Base-by-base conservation (phyloP, 2,888 invertebrate genomes). In the Cerastis leucographa region DNA sequence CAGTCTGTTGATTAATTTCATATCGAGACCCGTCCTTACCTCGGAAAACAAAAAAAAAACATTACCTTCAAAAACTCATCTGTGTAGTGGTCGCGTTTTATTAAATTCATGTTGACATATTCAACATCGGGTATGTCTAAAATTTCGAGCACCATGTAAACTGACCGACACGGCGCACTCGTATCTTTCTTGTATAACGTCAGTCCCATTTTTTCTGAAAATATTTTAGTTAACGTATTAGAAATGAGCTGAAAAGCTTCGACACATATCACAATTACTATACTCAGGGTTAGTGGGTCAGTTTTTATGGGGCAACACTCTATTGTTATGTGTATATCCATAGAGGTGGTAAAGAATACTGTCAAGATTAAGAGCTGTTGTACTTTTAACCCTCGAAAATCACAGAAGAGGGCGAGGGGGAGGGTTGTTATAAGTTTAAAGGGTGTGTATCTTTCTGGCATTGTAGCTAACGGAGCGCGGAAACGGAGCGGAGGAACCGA, bases 11-110 rank as follows among this genome's bases (percentile, higher is more conserved):
- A 22, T 22, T 51, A 0, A 51, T n/a, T 54, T 54, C 51, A 54
- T 11, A 22, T n/a, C 12, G 25, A 56, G 54, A n/a, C n/a, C 12
- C 12, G 6, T 14, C 25, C 2, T 56, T 56, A 11, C 12, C 11
- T 11, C n/a, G n/a, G 12, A 11, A 54, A 54, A 4, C n/a, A n/a
- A 7, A 29, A 17, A 17, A 59, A 49, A 61, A 42, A 25, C 25
- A 19, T 29, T 59, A 95, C 95, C 93, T 93, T 92, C 42, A 94
- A 75, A 82, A 90, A 94, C 69, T 93, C 92, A 14, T 93, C 92
- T 49, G 88, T 89, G 22, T 90, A 84, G 66, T 94, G 93, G 56
- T 95, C 94, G 62, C 91, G 92, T 46, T 84, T 85, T 14, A 85
- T 67, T 49, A 90, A 80, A 75, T 90, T 86, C 35, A 91, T 81